phyloP scores from a whole-genome alignment of 2,113 vertebrate species.

The Syngnathoides biaculeatus region DNA sequence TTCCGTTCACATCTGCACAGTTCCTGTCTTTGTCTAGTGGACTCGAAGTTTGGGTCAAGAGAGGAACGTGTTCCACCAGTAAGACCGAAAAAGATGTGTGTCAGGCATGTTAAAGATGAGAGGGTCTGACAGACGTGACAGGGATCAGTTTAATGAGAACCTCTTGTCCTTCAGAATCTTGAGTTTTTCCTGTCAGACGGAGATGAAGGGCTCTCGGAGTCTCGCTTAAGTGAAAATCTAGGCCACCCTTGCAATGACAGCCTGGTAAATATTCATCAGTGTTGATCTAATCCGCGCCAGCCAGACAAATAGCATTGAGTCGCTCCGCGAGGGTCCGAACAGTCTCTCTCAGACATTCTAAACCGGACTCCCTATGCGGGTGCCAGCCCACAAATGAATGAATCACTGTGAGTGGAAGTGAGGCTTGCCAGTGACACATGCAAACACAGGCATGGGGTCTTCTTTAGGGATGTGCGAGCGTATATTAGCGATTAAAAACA shows the following conservation, averaged over 20 bases:
- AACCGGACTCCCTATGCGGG: conserved; percentile 55
- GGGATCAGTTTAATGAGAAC: not conserved
- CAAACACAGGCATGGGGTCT: conserved; percentile 25
- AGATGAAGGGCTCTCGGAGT: conserved; percentile 5
- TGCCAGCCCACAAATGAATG: conserved; percentile 69
- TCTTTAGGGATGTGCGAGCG: conserved; percentile 42
- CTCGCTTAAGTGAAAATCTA: conserved; percentile 29
- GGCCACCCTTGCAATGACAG: conserved; percentile 35
- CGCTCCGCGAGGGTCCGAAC: conserved; percentile 56
- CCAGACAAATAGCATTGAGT: conserved; percentile 70
- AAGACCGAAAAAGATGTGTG: not conserved
- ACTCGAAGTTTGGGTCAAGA: conserved; percentile 27
- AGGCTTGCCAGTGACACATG: conserved; percentile 30
- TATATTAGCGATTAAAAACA: conserved; percentile 21
- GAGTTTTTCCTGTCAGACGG: not conserved
- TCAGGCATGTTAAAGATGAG: not conserved
- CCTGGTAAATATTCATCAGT: conserved; percentile 65
- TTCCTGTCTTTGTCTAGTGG: conserved; percentile 65
- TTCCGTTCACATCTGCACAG: conserved; percentile 43
- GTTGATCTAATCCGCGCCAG: conserved; percentile 73
- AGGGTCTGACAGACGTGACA: not conserved
- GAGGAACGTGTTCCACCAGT: not conserved
- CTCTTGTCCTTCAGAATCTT: not conserved
- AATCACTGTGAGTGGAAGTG: conserved; percentile 55
- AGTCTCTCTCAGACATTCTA: conserved; percentile 66